Conservation (phyloP, 2,113 vertebrate genomes). For the Parus major region DNA sequence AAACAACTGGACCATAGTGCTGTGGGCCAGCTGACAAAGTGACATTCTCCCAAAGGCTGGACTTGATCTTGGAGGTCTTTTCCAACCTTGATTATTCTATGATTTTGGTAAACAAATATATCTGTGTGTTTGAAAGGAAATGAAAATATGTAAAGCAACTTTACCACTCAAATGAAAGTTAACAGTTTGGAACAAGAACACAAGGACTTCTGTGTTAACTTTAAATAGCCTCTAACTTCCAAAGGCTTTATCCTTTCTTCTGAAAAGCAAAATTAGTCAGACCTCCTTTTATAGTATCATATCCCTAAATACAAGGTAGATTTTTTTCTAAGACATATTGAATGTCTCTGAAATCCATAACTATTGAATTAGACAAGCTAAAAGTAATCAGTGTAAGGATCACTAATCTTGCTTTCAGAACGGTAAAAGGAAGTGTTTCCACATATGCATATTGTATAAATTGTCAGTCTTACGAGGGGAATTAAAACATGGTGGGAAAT, state of each 20-base stretch:
- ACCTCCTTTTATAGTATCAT: background rate
- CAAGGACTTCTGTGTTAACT: background rate
- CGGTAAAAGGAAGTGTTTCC: background rate
- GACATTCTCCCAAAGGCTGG: background rate
- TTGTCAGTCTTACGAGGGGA: background rate
- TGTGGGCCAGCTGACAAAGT: background rate
- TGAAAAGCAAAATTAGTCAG: background rate
- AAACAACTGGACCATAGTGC: rapidly evolving
- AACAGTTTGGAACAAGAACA: background rate
- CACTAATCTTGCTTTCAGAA: background rate
- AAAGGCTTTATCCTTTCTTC: background rate
- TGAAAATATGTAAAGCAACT: background rate
- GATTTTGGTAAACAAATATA: background rate
- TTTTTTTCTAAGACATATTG: background rate
- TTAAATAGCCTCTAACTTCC: background rate
- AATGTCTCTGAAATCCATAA: background rate
- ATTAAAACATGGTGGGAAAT: background rate
- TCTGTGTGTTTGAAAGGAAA: background rate
- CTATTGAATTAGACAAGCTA: background rate
- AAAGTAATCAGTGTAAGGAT: background rate
- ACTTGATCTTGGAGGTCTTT: background rate
- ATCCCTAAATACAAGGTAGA: background rate
- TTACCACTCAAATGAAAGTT: background rate
- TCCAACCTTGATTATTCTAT: no score
- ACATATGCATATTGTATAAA: background rate